phyloP scores from a whole-genome alignment of 2,888 invertebrate species.

The Athripsodes cinereus region DNA sequence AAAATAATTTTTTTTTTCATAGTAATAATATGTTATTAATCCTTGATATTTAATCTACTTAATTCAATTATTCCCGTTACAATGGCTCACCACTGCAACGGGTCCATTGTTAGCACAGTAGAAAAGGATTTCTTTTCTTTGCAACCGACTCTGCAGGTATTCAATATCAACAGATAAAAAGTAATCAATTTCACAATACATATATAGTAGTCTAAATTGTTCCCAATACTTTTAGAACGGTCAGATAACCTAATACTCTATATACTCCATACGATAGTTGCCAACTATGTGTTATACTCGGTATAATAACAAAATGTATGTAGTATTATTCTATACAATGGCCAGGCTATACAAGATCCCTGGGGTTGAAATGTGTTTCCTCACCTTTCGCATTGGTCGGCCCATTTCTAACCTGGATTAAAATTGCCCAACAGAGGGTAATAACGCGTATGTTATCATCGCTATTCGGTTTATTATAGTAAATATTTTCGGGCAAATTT shows the following conservation, averaged over 20 bases:
- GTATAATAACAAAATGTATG: no score
- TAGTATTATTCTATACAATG: background rate
- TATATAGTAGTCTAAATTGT: background rate
- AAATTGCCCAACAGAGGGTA: background rate
- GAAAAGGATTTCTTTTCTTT: no score
- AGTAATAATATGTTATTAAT: no score
- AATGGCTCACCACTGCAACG: no score
- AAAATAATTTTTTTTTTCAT: no score
- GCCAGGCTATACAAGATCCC: background rate
- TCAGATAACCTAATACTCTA: background rate
- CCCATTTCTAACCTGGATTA: slow-evolving; percentile 1
- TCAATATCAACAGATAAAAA: no score
- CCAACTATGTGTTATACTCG: background rate
- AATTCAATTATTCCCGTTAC: no score
- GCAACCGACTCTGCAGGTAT: no score
- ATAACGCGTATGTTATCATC: slow-evolving; percentile 2
- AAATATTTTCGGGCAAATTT: background rate
- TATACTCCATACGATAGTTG: background rate
- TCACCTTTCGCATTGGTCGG: background rate
- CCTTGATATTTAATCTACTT: no score
- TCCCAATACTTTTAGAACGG: background rate
- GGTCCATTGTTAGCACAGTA: no score
- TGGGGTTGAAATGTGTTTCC: background rate
- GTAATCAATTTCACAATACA: no score
- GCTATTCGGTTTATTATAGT: background rate